These are phyloP conservation scores for Psittacula echo DNA, from an alignment of 2,797 vertebrate species.

Conservation along the genomic window DNA sequence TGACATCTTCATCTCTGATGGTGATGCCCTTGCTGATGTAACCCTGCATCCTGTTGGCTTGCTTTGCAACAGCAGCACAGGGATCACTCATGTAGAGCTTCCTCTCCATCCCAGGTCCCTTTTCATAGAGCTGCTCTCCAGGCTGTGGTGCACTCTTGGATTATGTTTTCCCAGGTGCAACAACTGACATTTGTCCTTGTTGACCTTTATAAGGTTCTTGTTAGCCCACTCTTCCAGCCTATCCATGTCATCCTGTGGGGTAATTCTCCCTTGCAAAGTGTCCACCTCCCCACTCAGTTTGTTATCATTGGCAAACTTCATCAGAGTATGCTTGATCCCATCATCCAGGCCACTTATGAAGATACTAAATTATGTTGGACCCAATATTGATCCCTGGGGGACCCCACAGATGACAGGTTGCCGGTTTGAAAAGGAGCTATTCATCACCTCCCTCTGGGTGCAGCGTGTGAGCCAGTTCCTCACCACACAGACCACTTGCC, in stretches of 20 bases:
- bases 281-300: not conserved
- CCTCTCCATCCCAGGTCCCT: not conserved
- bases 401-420: not conserved
- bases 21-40: not conserved
- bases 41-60: not conserved
- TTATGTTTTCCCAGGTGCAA: not conserved
- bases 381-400: no score
- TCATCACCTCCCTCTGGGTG: fast-evolving
- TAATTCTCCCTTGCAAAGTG: not conserved
- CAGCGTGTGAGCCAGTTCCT: not conserved
- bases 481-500: not conserved
- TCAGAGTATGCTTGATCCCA: not conserved
- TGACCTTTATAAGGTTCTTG: not conserved
- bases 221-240: not conserved
- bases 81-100: not conserved
- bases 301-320: not conserved
- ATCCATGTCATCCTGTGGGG: not conserved
- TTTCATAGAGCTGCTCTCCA: not conserved
- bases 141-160: not conserved
- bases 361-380: not conserved
- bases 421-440: not conserved
- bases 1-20: not conserved
- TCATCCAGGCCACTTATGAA: not conserved
- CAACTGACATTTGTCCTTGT: not conserved
- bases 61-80: not conserved